Evolutionary conservation across 1,140 invertebrate genomes (phyloP).

Genomic region (Microplitis demolitor): DNA sequence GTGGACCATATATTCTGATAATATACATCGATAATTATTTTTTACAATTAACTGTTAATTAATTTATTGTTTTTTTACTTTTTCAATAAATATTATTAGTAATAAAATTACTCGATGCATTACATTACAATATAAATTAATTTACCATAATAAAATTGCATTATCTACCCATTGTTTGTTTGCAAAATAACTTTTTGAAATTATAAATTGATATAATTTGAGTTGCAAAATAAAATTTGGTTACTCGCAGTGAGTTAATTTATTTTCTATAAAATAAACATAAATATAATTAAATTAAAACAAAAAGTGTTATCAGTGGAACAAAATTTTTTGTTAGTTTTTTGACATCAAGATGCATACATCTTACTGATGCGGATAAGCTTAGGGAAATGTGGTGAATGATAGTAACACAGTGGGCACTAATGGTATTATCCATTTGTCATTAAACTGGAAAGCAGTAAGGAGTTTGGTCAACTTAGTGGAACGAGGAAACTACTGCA

Average conservation of each 20-base stretch:
- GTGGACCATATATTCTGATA: background rate
- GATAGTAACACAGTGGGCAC: background rate
- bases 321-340: background rate
- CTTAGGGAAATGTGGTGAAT: slow-evolving; percentile 11
- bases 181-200: too few relatives aligned
- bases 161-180: too few relatives aligned
- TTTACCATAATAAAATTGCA: too few relatives aligned
- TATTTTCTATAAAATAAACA: background rate
- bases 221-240: too few relatives aligned
- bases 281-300: background rate
- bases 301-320: background rate
- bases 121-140: too few relatives aligned
- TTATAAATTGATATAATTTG: too few relatives aligned
- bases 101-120: too few relatives aligned
- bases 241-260: background rate
- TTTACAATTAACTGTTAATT: too few relatives aligned
- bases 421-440: slow-evolving; percentile 5
- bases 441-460: slow-evolving; percentile 25
- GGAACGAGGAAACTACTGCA: slow-evolving; percentile 21
- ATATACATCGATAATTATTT: too few relatives aligned
- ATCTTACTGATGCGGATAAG: background rate
- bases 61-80: too few relatives aligned
- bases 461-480: slow-evolving; percentile 27
- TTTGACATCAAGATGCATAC: background rate
- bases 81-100: too few relatives aligned